These are phyloP conservation scores for Cricetomys ansorgei DNA, from an alignment of 2,113 vertebrate genomes.

Conservation along the genomic window DNA sequence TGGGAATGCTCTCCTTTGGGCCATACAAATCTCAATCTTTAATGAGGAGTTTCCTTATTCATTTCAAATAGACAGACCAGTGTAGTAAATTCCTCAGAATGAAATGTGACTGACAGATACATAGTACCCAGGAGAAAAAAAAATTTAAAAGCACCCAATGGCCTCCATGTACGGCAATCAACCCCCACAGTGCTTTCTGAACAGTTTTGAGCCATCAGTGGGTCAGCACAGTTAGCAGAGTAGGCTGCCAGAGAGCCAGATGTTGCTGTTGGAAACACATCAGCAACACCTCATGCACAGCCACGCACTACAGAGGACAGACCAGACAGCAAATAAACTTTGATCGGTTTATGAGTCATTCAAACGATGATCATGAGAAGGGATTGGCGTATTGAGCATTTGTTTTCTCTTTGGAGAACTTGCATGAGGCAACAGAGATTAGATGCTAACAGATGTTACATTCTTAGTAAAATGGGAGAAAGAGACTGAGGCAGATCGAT, in stretches of 20 bases:
- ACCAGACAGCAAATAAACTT: conserved; percentile 60
- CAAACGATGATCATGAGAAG: conserved; percentile 48
- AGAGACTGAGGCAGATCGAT: conserved; percentile 21
- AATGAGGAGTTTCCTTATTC: conserved; percentile 73
- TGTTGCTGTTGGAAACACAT: conserved; percentile 74
- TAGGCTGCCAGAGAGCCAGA: conserved; percentile 75
- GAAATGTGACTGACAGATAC: conserved; percentile 76
- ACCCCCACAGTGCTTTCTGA: conserved; percentile 46
- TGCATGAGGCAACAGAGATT: neutral
- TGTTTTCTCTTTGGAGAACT: neutral
- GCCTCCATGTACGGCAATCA: conserved; percentile 54
- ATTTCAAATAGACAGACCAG: conserved; percentile 70
- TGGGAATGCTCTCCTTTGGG: conserved; percentile 29
- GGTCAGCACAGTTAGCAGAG: conserved; percentile 75
- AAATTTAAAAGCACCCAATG: conserved; percentile 15
- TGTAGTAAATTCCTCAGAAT: conserved; percentile 72
- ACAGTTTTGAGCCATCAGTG: conserved; percentile 67
- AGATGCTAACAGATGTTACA: conserved; percentile 24
- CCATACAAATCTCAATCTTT: conserved; percentile 65
- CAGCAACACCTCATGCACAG: conserved; percentile 56
- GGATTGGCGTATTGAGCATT: neutral
- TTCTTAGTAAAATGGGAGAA: conserved; percentile 50
- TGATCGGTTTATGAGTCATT: conserved; percentile 60
- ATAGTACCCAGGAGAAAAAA: conserved; percentile 63
- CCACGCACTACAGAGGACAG: conserved; percentile 52